phyloP scores from a whole-genome alignment of 1,140 invertebrate species.

The Leguminivora glycinivorella region DNA sequence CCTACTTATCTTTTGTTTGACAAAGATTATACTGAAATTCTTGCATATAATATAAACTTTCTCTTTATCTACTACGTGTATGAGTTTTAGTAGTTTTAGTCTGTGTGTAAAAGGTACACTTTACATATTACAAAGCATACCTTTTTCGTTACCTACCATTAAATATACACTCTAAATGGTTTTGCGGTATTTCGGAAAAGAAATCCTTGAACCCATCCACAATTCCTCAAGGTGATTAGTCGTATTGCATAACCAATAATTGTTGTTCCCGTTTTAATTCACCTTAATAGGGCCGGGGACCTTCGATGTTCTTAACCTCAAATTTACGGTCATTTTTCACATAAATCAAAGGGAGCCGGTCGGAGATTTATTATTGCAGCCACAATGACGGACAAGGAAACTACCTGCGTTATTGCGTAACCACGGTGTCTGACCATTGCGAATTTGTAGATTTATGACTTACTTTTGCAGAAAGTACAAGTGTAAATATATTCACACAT shows the following conservation, averaged over 20 bases:
- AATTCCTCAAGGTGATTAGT: not conserved
- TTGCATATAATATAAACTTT: too few species aligned
- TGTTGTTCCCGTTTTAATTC: constrained; percentile 26
- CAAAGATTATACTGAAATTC: too few species aligned
- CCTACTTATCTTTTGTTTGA: too few species aligned
- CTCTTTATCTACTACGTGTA: too few species aligned
- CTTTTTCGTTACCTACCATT: not conserved
- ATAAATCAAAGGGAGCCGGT: constrained; percentile 75
- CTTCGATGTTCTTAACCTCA: constrained; percentile 63
- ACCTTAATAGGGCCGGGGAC: constrained; percentile 31
- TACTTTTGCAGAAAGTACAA: constrained; percentile 56
- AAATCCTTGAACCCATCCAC: not conserved
- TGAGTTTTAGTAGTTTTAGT: too few species aligned
- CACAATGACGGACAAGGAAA: constrained; percentile 50
- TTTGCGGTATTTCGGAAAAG: not conserved
- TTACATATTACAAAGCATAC: not conserved
- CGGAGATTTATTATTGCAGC: constrained; percentile 69
- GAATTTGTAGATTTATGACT: constrained; percentile 47
- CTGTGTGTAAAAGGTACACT: too few species aligned
- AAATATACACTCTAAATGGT: not conserved
- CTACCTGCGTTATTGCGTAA: constrained; percentile 55
- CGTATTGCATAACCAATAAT: constrained; percentile 17
- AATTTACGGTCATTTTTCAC: constrained; percentile 78
- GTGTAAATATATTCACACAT: constrained; percentile 43
- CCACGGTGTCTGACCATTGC: constrained; percentile 46